Evolutionary conservation across 2,113 vertebrate genomes (phyloP).

Genomic region (Emberiza fucata): DNA sequence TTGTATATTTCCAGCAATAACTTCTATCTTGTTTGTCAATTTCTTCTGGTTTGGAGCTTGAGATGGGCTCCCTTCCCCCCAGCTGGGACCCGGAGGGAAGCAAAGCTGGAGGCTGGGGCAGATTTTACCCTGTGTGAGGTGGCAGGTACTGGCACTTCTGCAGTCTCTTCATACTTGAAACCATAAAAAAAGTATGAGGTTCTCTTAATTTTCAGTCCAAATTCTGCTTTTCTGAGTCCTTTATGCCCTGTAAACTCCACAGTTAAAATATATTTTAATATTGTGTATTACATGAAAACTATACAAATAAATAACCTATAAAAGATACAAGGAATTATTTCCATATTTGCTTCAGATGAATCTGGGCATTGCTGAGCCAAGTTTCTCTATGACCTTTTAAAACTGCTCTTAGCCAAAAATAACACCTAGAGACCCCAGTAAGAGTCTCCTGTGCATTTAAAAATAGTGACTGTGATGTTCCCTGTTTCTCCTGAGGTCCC

Average conservation of each 20-base stretch:
- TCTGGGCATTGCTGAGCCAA: neutral
- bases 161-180: neutral
- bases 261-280: neutral
- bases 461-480: neutral
- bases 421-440: neutral
- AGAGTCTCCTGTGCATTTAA: neutral
- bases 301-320: neutral
- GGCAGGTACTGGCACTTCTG: neutral
- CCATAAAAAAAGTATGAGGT: neutral
- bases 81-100: neutral
- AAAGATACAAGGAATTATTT: neutral
- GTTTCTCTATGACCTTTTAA: neutral
- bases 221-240: neutral
- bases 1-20: neutral
- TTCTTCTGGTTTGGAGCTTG: neutral
- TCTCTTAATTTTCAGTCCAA: neutral
- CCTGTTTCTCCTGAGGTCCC: neutral
- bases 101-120: neutral
- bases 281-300: neutral
- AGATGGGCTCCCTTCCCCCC: neutral
- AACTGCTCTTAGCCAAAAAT: neutral
- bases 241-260: neutral
- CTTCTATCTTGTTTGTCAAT: neutral
- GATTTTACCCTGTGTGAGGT: neutral
- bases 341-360: neutral